These are phyloP conservation scores for Stenchaetothrips biformis DNA, from an alignment of 2,888 invertebrate genomes.

Conservation along the genomic window DNA sequence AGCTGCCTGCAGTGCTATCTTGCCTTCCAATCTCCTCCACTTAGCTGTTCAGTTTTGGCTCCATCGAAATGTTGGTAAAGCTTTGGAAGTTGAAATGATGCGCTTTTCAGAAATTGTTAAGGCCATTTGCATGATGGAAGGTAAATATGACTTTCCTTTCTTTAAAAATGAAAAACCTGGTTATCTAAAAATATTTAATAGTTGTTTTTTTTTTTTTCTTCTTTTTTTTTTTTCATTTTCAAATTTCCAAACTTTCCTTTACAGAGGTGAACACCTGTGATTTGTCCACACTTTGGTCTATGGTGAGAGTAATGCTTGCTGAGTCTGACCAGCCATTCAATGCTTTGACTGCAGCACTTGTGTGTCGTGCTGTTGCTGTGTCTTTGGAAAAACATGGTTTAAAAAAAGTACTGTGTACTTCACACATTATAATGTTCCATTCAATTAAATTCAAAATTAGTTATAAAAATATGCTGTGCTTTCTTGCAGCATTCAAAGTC, in stretches of 20 bases:
- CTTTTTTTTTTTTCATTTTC: neutral
- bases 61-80: constrained; percentile 50
- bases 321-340: constrained; percentile 70
- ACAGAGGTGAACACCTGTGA: constrained; percentile 42
- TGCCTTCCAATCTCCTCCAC: constrained; percentile 63
- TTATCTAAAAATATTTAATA: neutral
- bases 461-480: constrained; percentile 18
- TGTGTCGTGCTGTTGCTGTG: constrained; percentile 70
- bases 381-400: constrained; percentile 45
- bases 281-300: constrained; percentile 77
- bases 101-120: constrained; percentile 62
- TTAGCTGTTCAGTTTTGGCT: constrained; percentile 69
- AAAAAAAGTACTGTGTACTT: constrained; percentile 30
- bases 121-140: constrained; percentile 59
- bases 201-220: constrained; percentile 10
- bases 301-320: constrained; percentile 64
- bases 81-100: constrained; percentile 58
- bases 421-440: neutral
- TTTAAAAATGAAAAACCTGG: neutral
- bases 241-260: constrained; percentile 28
- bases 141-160: constrained; percentile 41
- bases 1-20: constrained; percentile 49
- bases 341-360: constrained; percentile 75
- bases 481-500: constrained; percentile 34
- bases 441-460: neutral